Percentiles rank a stretch among this genome's conserved stretches.
phyloP scores from a whole-genome alignment of 2,888 invertebrate genomes.

The Xanthorhoe designata region DNA sequence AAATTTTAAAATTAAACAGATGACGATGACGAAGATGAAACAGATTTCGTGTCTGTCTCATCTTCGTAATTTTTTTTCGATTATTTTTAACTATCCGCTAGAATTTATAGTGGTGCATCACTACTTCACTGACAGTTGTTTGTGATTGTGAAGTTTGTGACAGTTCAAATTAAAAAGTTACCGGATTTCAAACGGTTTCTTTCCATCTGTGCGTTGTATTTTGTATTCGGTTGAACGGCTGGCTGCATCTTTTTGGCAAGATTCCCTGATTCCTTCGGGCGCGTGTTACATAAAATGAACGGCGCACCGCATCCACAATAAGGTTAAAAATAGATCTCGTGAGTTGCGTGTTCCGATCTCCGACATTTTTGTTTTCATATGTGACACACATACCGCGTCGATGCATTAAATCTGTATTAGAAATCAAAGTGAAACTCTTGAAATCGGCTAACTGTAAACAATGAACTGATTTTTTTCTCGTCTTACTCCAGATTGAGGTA shows the following conservation, averaged over 20 bases:
- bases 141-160: constrained; percentile 1
- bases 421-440: constrained; percentile 78
- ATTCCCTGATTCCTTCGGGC: constrained; percentile 74
- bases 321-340: constrained; percentile 81
- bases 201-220: constrained; percentile 33
- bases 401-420: constrained; percentile 67
- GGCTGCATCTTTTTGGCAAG: constrained; percentile 74
- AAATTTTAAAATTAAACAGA: no score
- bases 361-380: constrained; percentile 81
- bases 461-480: constrained; percentile 69
- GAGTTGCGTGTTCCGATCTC: constrained; percentile 73
- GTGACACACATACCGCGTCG: constrained; percentile 77
- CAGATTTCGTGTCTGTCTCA: no score
- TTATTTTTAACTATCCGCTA: no score
- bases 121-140: constrained; percentile 9
- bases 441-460: constrained; percentile 74
- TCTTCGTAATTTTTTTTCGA: no score
- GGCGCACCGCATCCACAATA: constrained; percentile 70
- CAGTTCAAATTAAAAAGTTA: constrained; percentile 59
- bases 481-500: constrained; percentile 56
- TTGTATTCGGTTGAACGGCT: constrained; percentile 41
- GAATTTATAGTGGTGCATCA: not conserved
- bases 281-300: constrained; percentile 76
- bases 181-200: constrained; percentile 76
- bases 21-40: no score